Percentiles rank a stretch among this genome's conserved stretches.
phyloP scores from a whole-genome alignment of 2,888 invertebrate species.

The Chloromyia formosa region DNA sequence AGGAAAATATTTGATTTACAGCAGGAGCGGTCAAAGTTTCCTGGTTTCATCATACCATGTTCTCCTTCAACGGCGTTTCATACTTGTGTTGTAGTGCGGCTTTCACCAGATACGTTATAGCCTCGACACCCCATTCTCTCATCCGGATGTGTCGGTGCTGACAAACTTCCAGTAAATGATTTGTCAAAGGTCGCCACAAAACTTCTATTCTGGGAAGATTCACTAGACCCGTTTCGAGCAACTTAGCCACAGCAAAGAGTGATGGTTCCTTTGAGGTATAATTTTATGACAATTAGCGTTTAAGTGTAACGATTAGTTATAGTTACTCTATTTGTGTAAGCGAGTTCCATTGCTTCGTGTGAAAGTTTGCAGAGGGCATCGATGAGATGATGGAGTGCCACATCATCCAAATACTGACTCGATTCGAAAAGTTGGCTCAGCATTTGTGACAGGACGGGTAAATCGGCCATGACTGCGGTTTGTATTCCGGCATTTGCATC shows the following conservation, averaged over 20 bases:
- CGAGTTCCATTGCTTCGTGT: slow-evolving; percentile 96
- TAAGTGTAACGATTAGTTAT: slow-evolving; percentile 11
- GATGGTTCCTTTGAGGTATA: slow-evolving; percentile 81
- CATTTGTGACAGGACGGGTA: slow-evolving; percentile 90
- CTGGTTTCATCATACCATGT: slow-evolving; percentile 72
- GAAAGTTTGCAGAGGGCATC: slow-evolving; percentile 96
- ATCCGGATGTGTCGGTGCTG: slow-evolving; percentile 94
- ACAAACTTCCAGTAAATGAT: slow-evolving; percentile 95
- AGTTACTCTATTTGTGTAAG: slow-evolving; percentile 87
- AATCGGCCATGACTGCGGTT: slow-evolving; percentile 95
- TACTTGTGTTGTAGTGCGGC: slow-evolving; percentile 90
- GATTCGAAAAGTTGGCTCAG: slow-evolving; percentile 93
- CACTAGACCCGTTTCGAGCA: slow-evolving; percentile 96
- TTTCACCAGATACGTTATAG: slow-evolving; percentile 92
- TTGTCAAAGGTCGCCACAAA: slow-evolving; percentile 93
- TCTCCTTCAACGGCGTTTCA: slow-evolving; percentile 81
- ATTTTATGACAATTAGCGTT: slow-evolving; percentile 13
- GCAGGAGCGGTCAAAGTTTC: slow-evolving; percentile 4
- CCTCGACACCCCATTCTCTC: slow-evolving; percentile 98
- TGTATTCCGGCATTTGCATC: slow-evolving; percentile 87
- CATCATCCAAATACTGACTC: slow-evolving; percentile 92
- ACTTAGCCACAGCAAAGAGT: slow-evolving; percentile 94
- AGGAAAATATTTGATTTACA: slow-evolving; percentile 20
- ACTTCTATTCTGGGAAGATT: slow-evolving; percentile 94
- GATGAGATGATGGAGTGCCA: slow-evolving; percentile 93